A percentile compares a stretch with the other conserved stretches of the same genome.
Evolutionary conservation across 2,888 invertebrate genomes (phyloP).

Genomic region (Mesorhabditis spiculigera): DNA sequence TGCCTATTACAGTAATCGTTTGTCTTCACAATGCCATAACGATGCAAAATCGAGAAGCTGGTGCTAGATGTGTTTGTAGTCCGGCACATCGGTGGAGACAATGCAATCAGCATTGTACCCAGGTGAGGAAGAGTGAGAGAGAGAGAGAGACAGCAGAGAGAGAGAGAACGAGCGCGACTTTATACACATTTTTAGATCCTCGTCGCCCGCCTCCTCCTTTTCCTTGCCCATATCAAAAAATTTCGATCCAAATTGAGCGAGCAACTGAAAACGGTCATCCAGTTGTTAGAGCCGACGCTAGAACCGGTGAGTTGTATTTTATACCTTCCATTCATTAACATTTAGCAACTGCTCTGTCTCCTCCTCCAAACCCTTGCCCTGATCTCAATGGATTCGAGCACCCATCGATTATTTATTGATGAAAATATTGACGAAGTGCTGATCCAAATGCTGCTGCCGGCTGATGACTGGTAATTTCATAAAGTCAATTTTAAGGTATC

Average conservation of each 20-base stretch:
- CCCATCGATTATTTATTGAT: conserved; percentile 66
- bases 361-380: conserved; percentile 68
- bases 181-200: conserved; percentile 19
- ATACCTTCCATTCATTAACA: neutral
- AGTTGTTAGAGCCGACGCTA: conserved; percentile 68
- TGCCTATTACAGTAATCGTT: conserved; percentile 63
- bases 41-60: conserved; percentile 68
- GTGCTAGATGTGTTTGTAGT: conserved; percentile 66
- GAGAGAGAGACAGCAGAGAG: too few relatives aligned
- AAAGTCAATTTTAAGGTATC: neutral
- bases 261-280: conserved; percentile 66
- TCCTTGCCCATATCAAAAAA: conserved; percentile 66
- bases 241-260: conserved; percentile 66
- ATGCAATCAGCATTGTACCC: conserved; percentile 42
- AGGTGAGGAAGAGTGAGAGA: conserved; percentile 5
- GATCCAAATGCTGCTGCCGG: conserved; percentile 67
- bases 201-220: conserved; percentile 66
- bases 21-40: conserved; percentile 68
- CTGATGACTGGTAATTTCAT: conserved; percentile 66
- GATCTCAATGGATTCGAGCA: conserved; percentile 66
- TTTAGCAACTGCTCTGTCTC: conserved; percentile 69
- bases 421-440: conserved; percentile 68
- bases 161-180: too few relatives aligned
- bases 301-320: conserved; percentile 64
- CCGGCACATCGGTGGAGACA: conserved; percentile 66